These are phyloP conservation scores for Sylvia atricapilla DNA, from an alignment of 2,113 vertebrate species.

Conservation along the genomic window DNA sequence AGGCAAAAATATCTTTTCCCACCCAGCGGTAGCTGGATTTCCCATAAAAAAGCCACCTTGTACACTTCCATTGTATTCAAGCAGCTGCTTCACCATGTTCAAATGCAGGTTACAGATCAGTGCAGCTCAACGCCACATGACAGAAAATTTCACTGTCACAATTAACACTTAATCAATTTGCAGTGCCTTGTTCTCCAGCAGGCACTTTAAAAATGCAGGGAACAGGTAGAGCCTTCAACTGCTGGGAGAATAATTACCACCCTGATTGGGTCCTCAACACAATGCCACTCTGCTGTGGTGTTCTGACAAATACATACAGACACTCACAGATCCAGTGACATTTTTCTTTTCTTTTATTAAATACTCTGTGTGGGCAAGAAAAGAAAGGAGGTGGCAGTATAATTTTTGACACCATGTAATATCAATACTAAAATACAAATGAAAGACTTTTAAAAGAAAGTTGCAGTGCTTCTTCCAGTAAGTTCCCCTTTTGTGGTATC, in stretches of 20 bases:
- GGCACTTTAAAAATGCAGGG: conserved; percentile 8
- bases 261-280: conserved; percentile 10
- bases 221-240: neutral
- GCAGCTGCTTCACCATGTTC: neutral
- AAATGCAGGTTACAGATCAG: neutral
- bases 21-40: neutral
- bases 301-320: conserved; percentile 26
- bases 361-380: conserved; percentile 15
- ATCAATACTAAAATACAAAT: conserved; percentile 10
- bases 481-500: neutral
- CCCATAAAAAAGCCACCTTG: neutral
- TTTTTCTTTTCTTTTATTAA: conserved; percentile 33
- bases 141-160: neutral
- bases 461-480: neutral
- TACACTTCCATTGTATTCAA: neutral
- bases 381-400: neutral
- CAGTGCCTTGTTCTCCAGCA: neutral
- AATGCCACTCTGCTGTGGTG: conserved; percentile 1
- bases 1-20: neutral
- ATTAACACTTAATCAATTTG: conserved; percentile 48
- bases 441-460: conserved; percentile 2
- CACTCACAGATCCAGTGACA: neutral
- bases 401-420: neutral
- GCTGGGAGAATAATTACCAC: conserved; percentile 42
- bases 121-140: neutral